phyloP scores from a whole-genome alignment of 2,113 vertebrate species.

The Hylia prasina region DNA sequence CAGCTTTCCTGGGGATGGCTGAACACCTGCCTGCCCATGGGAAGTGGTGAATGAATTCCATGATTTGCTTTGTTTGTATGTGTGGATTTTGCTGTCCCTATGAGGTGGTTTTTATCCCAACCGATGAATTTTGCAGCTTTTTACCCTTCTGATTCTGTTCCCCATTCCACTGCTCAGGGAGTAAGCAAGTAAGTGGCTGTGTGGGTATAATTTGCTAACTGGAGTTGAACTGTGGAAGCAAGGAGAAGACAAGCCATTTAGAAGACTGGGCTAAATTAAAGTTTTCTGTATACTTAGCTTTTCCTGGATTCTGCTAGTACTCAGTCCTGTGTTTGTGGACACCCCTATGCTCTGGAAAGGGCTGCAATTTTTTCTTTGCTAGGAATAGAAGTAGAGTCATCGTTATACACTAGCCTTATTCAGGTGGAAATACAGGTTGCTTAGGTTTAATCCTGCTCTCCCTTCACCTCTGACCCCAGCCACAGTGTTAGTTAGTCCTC shows the following conservation, averaged over 20 bases:
- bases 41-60: not conserved
- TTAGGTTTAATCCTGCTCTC: not conserved
- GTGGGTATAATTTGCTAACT: not conserved
- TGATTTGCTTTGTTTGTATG: not conserved
- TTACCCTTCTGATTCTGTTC: not conserved
- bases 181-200: no score
- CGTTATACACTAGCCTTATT: not conserved
- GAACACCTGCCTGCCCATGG: not conserved
- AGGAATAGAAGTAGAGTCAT: not conserved
- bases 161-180: not conserved
- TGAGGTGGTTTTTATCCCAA: not conserved
- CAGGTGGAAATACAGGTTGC: not conserved
- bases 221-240: not conserved
- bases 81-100: not conserved
- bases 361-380: not conserved
- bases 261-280: not conserved
- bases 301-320: not conserved
- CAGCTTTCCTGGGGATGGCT: not conserved
- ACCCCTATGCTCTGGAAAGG: not conserved
- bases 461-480: not conserved
- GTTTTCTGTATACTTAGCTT: not conserved
- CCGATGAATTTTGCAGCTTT: not conserved
- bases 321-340: not conserved
- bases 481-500: not conserved
- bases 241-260: not conserved